Percentiles rank a stretch among this genome's conserved stretches.
These are phyloP conservation scores for Lordiphosa collinella DNA, from an alignment of 1,140 invertebrate genomes.

Conservation along the genomic window DNA sequence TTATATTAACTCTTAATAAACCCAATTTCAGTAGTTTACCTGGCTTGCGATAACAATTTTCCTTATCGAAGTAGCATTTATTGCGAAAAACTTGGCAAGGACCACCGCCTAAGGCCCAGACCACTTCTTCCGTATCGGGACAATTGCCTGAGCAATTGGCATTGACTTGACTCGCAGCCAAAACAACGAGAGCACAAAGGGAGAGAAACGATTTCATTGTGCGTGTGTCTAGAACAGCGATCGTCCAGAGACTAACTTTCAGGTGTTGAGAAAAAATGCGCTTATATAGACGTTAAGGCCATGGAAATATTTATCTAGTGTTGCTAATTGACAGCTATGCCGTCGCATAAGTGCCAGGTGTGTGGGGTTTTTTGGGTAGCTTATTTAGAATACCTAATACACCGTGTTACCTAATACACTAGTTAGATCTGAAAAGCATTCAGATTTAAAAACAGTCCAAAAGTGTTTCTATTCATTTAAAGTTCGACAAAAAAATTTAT, in stretches of 20 bases:
- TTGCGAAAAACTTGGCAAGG: constrained; percentile 48
- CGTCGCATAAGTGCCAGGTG: not conserved
- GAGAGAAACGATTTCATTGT: constrained; percentile 33
- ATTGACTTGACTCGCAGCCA: constrained; percentile 35
- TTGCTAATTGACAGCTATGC: too few species aligned
- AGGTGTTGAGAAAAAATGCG: not conserved
- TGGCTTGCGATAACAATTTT: constrained; percentile 40
- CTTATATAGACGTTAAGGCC: constrained; percentile 18
- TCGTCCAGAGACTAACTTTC: constrained; percentile 9
- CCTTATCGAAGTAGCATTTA: constrained; percentile 49
- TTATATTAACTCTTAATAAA: too few species aligned
- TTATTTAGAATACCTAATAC: constrained; percentile 1
- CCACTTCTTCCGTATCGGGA: constrained; percentile 54
- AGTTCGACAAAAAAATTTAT: too few species aligned
- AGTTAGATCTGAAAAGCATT: too few species aligned
- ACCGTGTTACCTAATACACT: too few species aligned
- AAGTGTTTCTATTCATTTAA: too few species aligned
- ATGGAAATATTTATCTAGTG: not conserved
- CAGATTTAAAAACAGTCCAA: too few species aligned
- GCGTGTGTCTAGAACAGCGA: not conserved
- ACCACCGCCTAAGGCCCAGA: constrained; percentile 40
- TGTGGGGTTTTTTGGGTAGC: constrained; percentile 13
- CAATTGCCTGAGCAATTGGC: constrained; percentile 33
- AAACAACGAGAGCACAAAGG: constrained; percentile 11
- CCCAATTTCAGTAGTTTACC: not conserved